Evolutionary conservation across 2,113 vertebrate genomes (phyloP), one percentile per base, ranked within the genome.

Genomic region (Alaudala cheleensis): DNA sequence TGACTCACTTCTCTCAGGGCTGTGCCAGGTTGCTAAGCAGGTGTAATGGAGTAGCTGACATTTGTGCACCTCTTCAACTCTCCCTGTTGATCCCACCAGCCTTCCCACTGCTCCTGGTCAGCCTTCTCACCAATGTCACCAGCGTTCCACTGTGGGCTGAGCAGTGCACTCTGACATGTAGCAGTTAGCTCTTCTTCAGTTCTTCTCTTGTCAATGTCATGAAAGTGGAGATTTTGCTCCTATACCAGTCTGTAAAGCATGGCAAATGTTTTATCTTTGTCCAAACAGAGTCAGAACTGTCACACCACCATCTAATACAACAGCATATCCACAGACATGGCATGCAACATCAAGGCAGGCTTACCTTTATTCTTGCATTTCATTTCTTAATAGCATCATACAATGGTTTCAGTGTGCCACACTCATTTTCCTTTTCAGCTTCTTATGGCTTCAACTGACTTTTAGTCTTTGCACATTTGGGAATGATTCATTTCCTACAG

Each of bases 251-350:
- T 34, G 5, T 33, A 56, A 20, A 90, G n/a, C 15, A 37, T 4
- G 7, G 6, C 7, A 90, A 64, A 61, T 24, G 7, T 16, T 78
- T 72, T 64, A 51, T 31, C 49, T 72, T 61, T 53, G 31, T 53
- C 20, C 33, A 47, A 39, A 60, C 3, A 73, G 37, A 49, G 11
- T 6, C 0, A 0, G 26, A 76, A 71, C 7, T 31, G 5, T 56
- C 45, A 53, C 0, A 0, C 10, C n/a, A 44, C 20, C 0, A 0
- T 45, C 22, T 34, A 57, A 37, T 25, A 31, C 26, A 77, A 40
- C 42, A 53, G 42, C 2, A 19, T 44, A 18, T 57, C 81, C 56
- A 50, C 23, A 39, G n/a, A 28, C 17, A 24, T 0, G 1, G 6
- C 4, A 1, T 3, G 0, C 23, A 67, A 17, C 21, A 74, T 42